Percentiles rank a stretch among this genome's conserved stretches.
phyloP scores from a whole-genome alignment of 2,888 invertebrate species.

The Agrochola macilenta region DNA sequence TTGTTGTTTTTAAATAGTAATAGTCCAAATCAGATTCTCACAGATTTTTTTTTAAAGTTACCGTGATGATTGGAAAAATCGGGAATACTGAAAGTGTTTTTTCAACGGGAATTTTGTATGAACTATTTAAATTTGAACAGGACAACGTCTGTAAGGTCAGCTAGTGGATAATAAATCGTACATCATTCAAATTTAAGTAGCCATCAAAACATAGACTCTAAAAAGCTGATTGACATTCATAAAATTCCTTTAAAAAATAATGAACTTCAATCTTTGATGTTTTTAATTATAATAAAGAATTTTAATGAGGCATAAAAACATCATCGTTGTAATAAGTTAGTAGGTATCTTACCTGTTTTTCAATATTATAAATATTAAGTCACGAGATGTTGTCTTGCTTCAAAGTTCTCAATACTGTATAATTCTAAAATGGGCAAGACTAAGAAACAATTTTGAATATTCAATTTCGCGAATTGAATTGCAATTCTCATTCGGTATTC shows the following conservation, averaged over 20 bases:
- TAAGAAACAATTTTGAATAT: conserved; percentile 56
- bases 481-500: conserved; percentile 64
- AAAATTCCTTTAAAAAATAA: conserved; percentile 43
- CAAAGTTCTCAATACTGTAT: conserved; percentile 17
- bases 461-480: conserved; percentile 56
- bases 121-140: too few species aligned
- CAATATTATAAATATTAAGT: conserved; percentile 19
- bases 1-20: too few species aligned
- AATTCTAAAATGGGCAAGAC: conserved; percentile 42
- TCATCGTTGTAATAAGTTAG: conserved; percentile 24
- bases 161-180: conserved; percentile 36
- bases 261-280: conserved; percentile 49
- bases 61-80: too few species aligned
- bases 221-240: conserved; percentile 58
- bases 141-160: too few species aligned
- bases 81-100: too few species aligned
- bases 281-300: conserved; percentile 55
- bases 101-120: too few species aligned
- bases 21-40: too few species aligned
- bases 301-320: conserved; percentile 48
- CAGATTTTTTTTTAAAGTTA: too few species aligned
- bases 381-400: background rate
- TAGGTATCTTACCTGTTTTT: conserved; percentile 28
- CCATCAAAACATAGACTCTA: conserved; percentile 32
- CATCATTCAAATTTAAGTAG: conserved; percentile 26